Evolutionary conservation across 2,113 vertebrate species (phyloP).

Genomic region (Hymenochirus boettgeri): DNA sequence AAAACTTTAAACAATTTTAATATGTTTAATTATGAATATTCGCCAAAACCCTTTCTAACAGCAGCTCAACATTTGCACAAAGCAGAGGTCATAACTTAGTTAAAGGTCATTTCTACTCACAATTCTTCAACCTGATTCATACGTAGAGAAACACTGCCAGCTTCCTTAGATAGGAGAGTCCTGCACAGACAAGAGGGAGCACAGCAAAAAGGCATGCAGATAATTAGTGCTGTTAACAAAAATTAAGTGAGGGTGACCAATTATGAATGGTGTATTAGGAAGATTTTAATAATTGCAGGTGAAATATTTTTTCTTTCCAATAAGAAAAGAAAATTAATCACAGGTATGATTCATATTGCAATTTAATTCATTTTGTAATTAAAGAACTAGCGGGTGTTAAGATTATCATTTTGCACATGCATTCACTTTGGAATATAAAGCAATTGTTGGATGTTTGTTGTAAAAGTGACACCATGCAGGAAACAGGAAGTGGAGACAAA

Average conservation of each 20-base stretch:
- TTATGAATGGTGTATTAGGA: slow-evolving; percentile 44
- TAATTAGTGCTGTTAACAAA: slow-evolving; percentile 69
- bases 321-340: neutral
- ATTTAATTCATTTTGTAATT: too few species aligned
- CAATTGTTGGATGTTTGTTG: neutral
- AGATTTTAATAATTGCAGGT: slow-evolving; percentile 35
- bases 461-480: slow-evolving; percentile 13
- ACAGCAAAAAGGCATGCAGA: slow-evolving; percentile 72
- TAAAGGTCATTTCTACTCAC: slow-evolving; percentile 80
- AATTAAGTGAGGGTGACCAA: slow-evolving; percentile 53
- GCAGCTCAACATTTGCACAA: too few species aligned
- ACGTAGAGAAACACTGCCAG: slow-evolving; percentile 97
- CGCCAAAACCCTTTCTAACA: too few species aligned
- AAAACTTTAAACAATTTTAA: too few species aligned
- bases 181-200: slow-evolving; percentile 73
- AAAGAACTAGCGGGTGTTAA: neutral
- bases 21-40: too few species aligned
- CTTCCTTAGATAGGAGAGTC: slow-evolving; percentile 91
- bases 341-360: slow-evolving; percentile 7
- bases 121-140: slow-evolving; percentile 99
- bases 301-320: neutral
- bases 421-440: neutral
- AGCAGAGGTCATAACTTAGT: too few species aligned
- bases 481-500: neutral
- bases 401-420: neutral